phyloP scores from a whole-genome alignment of 2,113 vertebrate species.

The Sprattus sprattus region DNA sequence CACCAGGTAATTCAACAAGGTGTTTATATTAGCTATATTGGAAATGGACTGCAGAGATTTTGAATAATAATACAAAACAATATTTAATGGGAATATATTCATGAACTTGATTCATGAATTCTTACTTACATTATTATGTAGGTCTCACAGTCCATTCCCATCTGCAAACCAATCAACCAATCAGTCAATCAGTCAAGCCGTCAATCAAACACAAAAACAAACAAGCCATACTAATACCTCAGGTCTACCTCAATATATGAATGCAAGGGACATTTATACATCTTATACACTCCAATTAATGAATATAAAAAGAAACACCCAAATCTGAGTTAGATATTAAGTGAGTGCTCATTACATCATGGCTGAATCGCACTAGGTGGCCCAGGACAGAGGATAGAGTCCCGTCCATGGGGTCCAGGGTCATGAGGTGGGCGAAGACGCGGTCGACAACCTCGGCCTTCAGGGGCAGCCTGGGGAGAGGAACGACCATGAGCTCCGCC shows the following conservation, averaged over 20 bases:
- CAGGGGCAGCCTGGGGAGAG: neutral
- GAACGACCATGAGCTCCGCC: neutral
- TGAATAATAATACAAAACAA: neutral
- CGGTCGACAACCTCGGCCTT: neutral
- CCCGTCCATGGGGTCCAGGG: neutral
- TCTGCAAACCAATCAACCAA: constrained; percentile 6
- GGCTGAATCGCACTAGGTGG: neutral
- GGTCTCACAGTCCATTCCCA: constrained; percentile 17
- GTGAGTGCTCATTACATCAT: neutral
- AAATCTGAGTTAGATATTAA: neutral
- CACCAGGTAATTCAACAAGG: too few relatives aligned
- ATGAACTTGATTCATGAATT: neutral
- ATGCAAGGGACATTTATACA: neutral
- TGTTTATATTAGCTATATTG: neutral
- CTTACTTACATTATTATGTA: constrained; percentile 32
- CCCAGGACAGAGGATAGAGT: neutral
- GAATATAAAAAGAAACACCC: neutral
- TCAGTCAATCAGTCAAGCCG: neutral
- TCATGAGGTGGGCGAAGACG: neutral
- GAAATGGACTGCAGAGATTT: neutral
- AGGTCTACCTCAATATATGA: neutral
- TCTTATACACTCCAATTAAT: neutral
- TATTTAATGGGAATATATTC: neutral
- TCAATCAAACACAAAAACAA: neutral
- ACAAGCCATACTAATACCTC: neutral